Evolutionary conservation across 2,113 vertebrate genomes (phyloP), one percentile per base, ranked within the genome.

Genomic region (Anseranas semipalmata): DNA sequence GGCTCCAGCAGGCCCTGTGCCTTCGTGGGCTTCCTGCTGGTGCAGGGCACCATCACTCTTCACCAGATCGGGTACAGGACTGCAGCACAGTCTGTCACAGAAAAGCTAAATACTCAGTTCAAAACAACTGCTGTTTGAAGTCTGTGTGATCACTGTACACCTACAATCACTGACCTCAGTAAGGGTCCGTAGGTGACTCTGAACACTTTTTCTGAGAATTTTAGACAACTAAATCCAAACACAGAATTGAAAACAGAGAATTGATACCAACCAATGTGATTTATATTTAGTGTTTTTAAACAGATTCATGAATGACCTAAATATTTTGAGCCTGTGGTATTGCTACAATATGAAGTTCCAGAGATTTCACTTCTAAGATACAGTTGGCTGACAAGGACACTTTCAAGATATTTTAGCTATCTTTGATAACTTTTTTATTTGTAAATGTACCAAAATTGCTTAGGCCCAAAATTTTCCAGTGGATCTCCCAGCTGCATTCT

Each of bases 21-120:
- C 3, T 48, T 7, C 33, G 5, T 7, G 3, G 15, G 3, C 6
- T 56, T 72, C 19, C 33, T 71, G 19, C 15, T 65, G 19, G 2
- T 39, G 4, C 2, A 35, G 10, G 24, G 1, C 43, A 6, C 10
- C 3, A 4, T 41, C 41, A 50, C 6, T 27, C 8, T 53, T 90
- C 18, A 55, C 3, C 12, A 27, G 0, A 5, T 25, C 3, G 1
- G 9, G 17, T 70, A 41, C 25, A 37, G 25, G 22, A 19, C 2
- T 2, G 1, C 22, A 58, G 21, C 10, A 58, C 12, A 35, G 3
- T 16, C 12, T 55, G 17, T 7, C 35, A 66, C 12, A 83, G 16
- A 53, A 87, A 67, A 4, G 3, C 11, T 63, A 56, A 89, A 37
- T 25, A 39, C 12, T 56, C 4, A 15, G 6, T 15, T 70, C 35